These are phyloP conservation scores for Beris morrisii DNA, from an alignment of 2,888 invertebrate species.

Conservation along the genomic window DNA sequence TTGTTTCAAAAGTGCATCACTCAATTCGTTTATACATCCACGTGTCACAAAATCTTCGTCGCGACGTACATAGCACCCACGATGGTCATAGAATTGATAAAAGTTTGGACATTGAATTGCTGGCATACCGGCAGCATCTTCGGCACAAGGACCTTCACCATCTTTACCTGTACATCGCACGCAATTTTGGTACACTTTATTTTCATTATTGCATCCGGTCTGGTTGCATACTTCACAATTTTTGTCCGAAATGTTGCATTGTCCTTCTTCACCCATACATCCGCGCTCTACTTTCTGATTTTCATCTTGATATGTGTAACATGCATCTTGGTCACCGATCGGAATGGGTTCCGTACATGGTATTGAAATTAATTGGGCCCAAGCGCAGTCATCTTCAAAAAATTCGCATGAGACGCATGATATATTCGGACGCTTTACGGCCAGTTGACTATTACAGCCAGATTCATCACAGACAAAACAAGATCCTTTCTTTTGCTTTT, in stretches of 20 bases:
- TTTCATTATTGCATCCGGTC: constrained; percentile 7
- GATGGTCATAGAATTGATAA: constrained; percentile 27
- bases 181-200: constrained; percentile 37
- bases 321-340: neutral
- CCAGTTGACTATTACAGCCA: constrained; percentile 6
- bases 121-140: constrained; percentile 29
- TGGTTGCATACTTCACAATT: constrained; percentile 7
- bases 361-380: constrained; percentile 16
- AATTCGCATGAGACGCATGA: constrained; percentile 6
- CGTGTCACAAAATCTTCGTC: neutral
- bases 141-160: constrained; percentile 34
- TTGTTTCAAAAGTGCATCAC: neutral
- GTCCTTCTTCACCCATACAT: neutral
- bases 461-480: neutral
- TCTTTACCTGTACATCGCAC: constrained; percentile 38
- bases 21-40: constrained; percentile 12
- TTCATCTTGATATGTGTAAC: neutral
- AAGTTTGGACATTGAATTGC: constrained; percentile 35
- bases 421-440: neutral
- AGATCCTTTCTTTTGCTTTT: neutral
- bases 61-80: constrained; percentile 18
- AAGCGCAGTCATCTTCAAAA: constrained; percentile 5
- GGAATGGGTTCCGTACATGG: neutral
- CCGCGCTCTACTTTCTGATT: constrained; percentile 2
- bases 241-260: constrained; percentile 1